phyloP scores from a whole-genome alignment of 2,888 invertebrate species.

The Drosophila quinaria region DNA sequence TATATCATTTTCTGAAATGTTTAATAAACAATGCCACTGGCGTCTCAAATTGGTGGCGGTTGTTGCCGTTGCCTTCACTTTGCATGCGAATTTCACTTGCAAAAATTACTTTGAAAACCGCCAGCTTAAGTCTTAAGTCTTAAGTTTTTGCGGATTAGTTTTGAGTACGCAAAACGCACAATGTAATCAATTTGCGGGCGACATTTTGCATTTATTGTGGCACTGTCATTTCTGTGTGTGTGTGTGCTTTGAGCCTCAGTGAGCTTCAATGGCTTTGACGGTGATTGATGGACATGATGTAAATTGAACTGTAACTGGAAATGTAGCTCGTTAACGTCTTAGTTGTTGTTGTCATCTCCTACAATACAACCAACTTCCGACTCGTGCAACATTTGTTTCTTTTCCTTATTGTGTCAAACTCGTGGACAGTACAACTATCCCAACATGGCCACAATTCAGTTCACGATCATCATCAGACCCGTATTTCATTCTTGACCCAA shows the following conservation, averaged over 20 bases:
- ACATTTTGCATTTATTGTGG: slow-evolving; percentile 23
- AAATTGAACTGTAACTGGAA: slow-evolving; percentile 51
- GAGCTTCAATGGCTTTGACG: slow-evolving; percentile 37
- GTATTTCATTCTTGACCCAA: slow-evolving; percentile 51
- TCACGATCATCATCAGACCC: slow-evolving; percentile 39
- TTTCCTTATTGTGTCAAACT: slow-evolving; percentile 36
- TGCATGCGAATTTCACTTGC: slow-evolving; percentile 46
- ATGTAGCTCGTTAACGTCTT: slow-evolving; percentile 40
- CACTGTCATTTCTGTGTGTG: slow-evolving; percentile 3
- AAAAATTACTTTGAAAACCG: slow-evolving; percentile 19
- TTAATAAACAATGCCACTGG: slow-evolving; percentile 65
- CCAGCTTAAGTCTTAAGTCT: slow-evolving; percentile 51
- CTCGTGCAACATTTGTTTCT: slow-evolving; percentile 48
- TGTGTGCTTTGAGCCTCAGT: slow-evolving; percentile 6
- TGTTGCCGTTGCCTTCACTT: slow-evolving; percentile 21
- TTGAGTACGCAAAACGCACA: slow-evolving; percentile 37
- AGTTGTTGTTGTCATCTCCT: slow-evolving; percentile 9
- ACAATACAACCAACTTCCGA: slow-evolving; percentile 46
- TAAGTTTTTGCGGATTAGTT: slow-evolving; percentile 55
- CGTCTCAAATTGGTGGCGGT: slow-evolving; percentile 21
- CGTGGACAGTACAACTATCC: slow-evolving; percentile 44
- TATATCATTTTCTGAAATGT: slow-evolving; percentile 68
- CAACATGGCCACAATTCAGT: slow-evolving; percentile 58
- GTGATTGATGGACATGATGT: slow-evolving; percentile 64
- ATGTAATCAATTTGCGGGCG: slow-evolving; percentile 48